Conservation (phyloP, 2,113 vertebrate genomes). For the Rhadina sibilatrix region DNA sequence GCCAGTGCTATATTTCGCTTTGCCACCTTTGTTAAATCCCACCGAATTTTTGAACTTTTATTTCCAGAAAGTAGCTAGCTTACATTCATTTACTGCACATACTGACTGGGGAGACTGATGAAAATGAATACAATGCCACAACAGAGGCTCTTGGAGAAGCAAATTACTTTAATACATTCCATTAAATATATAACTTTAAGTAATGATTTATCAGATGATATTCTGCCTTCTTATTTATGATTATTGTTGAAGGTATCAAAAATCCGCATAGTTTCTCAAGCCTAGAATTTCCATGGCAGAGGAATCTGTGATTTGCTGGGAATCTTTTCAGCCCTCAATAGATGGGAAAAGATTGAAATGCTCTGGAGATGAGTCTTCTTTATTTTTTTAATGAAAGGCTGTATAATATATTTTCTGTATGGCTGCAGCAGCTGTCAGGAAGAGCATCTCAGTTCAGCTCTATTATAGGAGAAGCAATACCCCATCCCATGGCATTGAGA, state of each 20-base stretch:
- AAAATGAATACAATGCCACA: conserved; percentile 66
- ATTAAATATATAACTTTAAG: conserved; percentile 73
- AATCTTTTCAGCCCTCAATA: conserved; percentile 85
- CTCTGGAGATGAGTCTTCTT: conserved; percentile 85
- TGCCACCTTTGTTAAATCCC: conserved; percentile 54
- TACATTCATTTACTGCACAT: conserved; percentile 75
- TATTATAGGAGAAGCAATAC: conserved; percentile 83
- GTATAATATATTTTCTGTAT: conserved; percentile 89
- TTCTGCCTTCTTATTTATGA: conserved; percentile 83
- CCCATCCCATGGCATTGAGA: conserved; percentile 78
- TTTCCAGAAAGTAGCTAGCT: conserved; percentile 76
- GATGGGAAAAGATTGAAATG: conserved; percentile 85
- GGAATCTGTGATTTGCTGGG: conserved; percentile 81
- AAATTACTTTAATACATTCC: conserved; percentile 60
- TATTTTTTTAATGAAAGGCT: conserved; percentile 91
- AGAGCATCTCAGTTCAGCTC: conserved; percentile 83
- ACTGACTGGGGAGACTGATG: conserved; percentile 74
- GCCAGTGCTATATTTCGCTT: not conserved
- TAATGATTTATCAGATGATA: conserved; percentile 80
- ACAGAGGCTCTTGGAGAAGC: conserved; percentile 75
- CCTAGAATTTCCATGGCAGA: conserved; percentile 83
- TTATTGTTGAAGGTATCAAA: conserved; percentile 77
- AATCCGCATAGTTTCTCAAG: conserved; percentile 70
- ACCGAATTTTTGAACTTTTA: conserved; percentile 81
- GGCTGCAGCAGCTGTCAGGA: conserved; percentile 86